A percentile compares a stretch with the other conserved stretches of the same genome.
Evolutionary conservation across 2,113 vertebrate species (phyloP).

Genomic region (Chaetops frenatus): DNA sequence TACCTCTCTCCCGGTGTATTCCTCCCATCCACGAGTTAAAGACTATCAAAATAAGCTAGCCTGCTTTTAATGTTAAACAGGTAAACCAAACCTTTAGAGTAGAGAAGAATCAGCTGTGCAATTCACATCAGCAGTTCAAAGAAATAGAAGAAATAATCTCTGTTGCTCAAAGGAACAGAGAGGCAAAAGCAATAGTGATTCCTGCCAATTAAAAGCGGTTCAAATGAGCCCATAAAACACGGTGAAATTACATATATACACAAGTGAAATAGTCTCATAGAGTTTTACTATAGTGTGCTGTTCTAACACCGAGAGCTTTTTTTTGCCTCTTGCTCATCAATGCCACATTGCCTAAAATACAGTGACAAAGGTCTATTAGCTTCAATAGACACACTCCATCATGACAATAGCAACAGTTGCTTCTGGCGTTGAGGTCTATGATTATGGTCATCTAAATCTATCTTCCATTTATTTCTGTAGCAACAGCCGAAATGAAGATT

Average conservation of each 20-base stretch:
- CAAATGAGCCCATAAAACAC: background rate
- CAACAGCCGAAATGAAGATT: background rate
- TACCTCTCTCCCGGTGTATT: background rate
- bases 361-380: background rate
- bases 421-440: background rate
- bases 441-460: background rate
- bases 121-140: background rate
- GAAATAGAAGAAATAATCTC: background rate
- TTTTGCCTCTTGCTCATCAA: background rate
- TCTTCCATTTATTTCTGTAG: conserved; percentile 23
- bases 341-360: background rate
- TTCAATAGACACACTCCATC: background rate
- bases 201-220: background rate
- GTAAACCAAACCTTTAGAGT: background rate
- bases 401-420: background rate
- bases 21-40: background rate
- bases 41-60: background rate
- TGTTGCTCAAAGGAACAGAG: background rate
- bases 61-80: background rate
- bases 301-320: background rate
- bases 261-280: background rate
- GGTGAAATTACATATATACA: background rate
- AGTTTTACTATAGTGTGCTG: background rate
- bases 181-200: background rate
- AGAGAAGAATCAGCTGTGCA: background rate